phyloP scores from a whole-genome alignment of 2,797 vertebrate genomes.

The Lepilemur ruficaudatus region DNA sequence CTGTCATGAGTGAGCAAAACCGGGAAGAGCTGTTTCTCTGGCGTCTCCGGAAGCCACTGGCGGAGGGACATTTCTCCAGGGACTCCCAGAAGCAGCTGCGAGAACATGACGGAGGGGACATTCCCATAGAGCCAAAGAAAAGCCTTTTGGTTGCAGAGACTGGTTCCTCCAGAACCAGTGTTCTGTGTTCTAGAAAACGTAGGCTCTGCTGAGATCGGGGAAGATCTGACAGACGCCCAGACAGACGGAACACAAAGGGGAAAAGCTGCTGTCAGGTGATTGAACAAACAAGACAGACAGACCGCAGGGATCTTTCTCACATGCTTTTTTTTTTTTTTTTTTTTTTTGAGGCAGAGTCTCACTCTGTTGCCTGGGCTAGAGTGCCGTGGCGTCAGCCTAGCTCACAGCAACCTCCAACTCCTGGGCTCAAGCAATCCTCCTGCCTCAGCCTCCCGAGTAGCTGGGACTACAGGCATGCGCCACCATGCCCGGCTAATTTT shows the following conservation, averaged over 20 bases:
- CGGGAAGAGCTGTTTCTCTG: not conserved
- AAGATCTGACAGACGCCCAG: not conserved
- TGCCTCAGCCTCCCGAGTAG: too few species aligned
- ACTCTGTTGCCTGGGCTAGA: too few species aligned
- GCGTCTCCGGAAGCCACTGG: not conserved
- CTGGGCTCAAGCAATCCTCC: too few species aligned
- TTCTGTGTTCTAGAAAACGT: not conserved
- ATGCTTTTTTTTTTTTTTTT: not conserved
- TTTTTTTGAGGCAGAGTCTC: too few species aligned
- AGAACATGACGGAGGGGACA: not conserved
- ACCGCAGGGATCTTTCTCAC: not conserved
- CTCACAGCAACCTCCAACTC: too few species aligned
- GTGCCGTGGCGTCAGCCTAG: too few species aligned
- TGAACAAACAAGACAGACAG: not conserved
- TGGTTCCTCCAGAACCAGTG: not conserved
- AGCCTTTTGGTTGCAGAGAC: not conserved
- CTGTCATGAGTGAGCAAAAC: not conserved
- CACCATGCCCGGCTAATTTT: too few species aligned
- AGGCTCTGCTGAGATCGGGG: not conserved
- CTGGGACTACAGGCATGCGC: too few species aligned
- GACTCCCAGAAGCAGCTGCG: conserved; percentile 8
- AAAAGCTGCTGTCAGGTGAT: not conserved
- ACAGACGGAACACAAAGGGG: not conserved
- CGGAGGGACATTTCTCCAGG: not conserved
- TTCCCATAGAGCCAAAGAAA: conserved; percentile 30